Evolutionary conservation across 2,113 vertebrate species (phyloP).

Genomic region (Cyanoderma ruficeps): DNA sequence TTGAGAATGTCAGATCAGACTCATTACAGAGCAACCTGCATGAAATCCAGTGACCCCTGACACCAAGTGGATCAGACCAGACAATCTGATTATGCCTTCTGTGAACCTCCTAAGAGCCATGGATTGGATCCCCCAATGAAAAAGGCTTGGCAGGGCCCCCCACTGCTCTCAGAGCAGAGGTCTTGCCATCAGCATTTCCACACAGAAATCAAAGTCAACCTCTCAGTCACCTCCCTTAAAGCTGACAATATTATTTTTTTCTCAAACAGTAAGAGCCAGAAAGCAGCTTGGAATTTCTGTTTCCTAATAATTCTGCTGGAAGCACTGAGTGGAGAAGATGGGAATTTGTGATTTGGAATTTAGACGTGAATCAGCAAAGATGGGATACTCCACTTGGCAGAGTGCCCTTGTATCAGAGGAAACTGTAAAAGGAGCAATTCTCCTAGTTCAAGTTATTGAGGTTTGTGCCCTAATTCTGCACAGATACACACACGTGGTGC

Average conservation of each 20-base stretch:
- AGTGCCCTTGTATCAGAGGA: not conserved
- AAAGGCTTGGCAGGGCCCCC: not conserved
- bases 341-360: not conserved
- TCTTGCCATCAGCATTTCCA: not conserved
- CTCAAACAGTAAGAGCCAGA: not conserved
- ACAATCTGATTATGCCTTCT: constrained; percentile 40
- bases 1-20: constrained; percentile 20
- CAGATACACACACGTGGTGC: not conserved
- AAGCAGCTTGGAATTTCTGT: not conserved
- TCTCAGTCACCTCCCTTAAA: not conserved
- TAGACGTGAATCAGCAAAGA: not conserved
- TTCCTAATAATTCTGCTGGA: not conserved
- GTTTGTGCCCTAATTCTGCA: not conserved
- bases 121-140: not conserved
- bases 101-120: not conserved
- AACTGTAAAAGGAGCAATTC: not conserved
- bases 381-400: not conserved
- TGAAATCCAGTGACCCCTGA: constrained; percentile 47
- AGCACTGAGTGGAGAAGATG: not conserved
- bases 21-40: constrained; percentile 18
- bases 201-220: not conserved
- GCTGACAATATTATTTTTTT: not conserved
- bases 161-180: not conserved
- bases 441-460: not conserved
- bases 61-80: constrained; percentile 3